Evolutionary conservation across 64 coral and sea anemone genomes (phyloP), one percentile per base, ranked within the genome.

Genomic region (Pachyseris speciosa): DNA sequence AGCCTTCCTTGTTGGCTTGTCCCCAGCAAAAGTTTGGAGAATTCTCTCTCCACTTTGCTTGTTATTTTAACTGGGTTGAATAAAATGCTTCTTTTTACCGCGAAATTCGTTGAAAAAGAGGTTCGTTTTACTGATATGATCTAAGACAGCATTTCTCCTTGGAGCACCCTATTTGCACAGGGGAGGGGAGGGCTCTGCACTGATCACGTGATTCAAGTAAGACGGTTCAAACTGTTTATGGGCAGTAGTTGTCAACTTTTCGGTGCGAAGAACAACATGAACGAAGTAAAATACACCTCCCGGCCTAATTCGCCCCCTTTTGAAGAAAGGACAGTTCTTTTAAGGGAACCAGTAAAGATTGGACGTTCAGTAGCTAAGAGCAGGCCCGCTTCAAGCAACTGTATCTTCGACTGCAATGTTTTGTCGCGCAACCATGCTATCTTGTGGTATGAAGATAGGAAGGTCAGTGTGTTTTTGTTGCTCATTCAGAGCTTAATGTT

Each of bases 351-450:
- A 27, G 79, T 94, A 12, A 99, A 99, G 59, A 83, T 99, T 37
- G 97, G 97, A 93, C 93, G 97, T 45, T 99, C 97, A 10, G 97
- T 99, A 52, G 97, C 97, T 11, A 99, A 95, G 58, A 95, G 90
- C 43, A 95, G 94, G 33, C 94, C 97, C 0, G 93, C 97, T 31
- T 47, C 86, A 63, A 99, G 67, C 49, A 99, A 99, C 45, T 92
- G 93, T 83, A 95, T 92, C 60, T 99, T 99, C 37, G 97, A 99
- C 65, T 99, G 97, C 78, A 99, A 99, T 87, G 97, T 99, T 13
- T 73, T 99, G 26, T 99, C 97, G 78, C 64, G 97, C 78, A 99
- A 99, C 86, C 97, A 99, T 99, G 94, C 97, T 79, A 95, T 99
- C 66, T 64, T 99, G n/a, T 99, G 97, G 97, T 99, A 90, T 78